phyloP scores from a whole-genome alignment of 2,113 vertebrate species.

The Scatophagus argus region DNA sequence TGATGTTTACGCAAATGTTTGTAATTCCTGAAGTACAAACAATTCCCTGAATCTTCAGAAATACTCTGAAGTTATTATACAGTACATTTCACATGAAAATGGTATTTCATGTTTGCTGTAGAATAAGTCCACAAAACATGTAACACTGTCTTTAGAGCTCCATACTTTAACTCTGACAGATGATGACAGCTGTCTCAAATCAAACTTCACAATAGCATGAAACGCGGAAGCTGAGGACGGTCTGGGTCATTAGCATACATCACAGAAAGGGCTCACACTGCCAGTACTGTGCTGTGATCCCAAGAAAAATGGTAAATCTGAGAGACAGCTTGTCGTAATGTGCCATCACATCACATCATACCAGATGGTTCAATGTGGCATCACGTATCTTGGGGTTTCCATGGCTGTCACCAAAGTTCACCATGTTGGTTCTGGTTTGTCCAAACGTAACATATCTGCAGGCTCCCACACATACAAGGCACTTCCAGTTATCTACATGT shows the following conservation, averaged over 20 bases:
- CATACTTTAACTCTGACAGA: neutral
- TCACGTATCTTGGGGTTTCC: slow-evolving; percentile 38
- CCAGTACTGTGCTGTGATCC: slow-evolving; percentile 34
- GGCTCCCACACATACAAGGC: neutral
- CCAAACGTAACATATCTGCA: neutral
- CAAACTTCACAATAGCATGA: slow-evolving; percentile 8
- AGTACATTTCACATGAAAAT: neutral
- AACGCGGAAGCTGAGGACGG: slow-evolving; percentile 6
- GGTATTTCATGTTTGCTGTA: neutral
- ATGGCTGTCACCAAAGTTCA: slow-evolving; percentile 43
- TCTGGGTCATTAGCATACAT: slow-evolving; percentile 25
- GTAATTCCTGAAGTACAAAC: neutral
- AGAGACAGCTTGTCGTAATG: slow-evolving; percentile 58
- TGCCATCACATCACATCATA: slow-evolving; percentile 53
- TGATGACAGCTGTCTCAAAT: slow-evolving; percentile 15
- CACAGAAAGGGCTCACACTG: slow-evolving; percentile 36
- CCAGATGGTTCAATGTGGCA: slow-evolving; percentile 38
- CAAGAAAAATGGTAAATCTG: slow-evolving; percentile 34
- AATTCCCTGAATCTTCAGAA: neutral
- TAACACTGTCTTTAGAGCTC: neutral
- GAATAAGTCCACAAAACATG: neutral
- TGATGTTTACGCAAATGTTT: slow-evolving; percentile 13
- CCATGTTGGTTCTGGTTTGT: slow-evolving; percentile 7
- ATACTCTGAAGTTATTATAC: neutral
- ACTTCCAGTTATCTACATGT: neutral